Evolutionary conservation across 37 sponge, comb jelly and placozoan genomes (phyloP), one percentile per base, ranked within the genome.

Genomic region (Hexactinellida sp.): DNA sequence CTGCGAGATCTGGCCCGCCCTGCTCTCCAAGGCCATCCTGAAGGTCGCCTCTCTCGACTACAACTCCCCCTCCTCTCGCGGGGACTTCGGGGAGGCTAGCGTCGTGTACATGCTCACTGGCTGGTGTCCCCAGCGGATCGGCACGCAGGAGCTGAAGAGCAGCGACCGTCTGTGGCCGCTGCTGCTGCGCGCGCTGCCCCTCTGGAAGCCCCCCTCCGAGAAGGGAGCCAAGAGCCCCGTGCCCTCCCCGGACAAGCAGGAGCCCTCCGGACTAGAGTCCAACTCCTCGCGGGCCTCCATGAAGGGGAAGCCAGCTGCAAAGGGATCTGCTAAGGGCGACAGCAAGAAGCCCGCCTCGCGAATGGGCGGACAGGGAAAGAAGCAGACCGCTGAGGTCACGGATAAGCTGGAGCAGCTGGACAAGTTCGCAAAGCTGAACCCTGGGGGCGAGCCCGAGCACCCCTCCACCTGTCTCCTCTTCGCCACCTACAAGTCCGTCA

Each of bases 21-120:
- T 98, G 1, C 87, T 98, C 34, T 87, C 89, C 55, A 98, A 98
- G 82, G 99, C 96, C 0, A 85, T 98, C 85, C 88, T 98, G 54
- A 98, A 95, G 82, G 88, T 98, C 0, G 88, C 88, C 16, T 41
- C 93, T 54, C 86, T 93, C 21, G 94, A 95, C 95, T 97, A 86
- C 92, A 94, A 88, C 19, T 16, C 37, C 28, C 41, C 39, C n/a
- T 23, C 37, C 23, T n/a, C 25, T 38, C 36, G 83, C 16, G 38
- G 86, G 83, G 93, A 93, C 83, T 88, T 84, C 82, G 92, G 92
- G 23, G 93, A 93, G 35, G 37, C 82, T 38, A 95, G 90, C 89
- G 88, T 93, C 0, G 71, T 93, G 38, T 88, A 93, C 30, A 86
- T 93, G 91, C 84, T 97, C 54, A 95, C 95, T 32, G 98, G 95